Conservation (phyloP, 2,888 invertebrate genomes). For the Dyspetes luteomarginatus region DNA sequence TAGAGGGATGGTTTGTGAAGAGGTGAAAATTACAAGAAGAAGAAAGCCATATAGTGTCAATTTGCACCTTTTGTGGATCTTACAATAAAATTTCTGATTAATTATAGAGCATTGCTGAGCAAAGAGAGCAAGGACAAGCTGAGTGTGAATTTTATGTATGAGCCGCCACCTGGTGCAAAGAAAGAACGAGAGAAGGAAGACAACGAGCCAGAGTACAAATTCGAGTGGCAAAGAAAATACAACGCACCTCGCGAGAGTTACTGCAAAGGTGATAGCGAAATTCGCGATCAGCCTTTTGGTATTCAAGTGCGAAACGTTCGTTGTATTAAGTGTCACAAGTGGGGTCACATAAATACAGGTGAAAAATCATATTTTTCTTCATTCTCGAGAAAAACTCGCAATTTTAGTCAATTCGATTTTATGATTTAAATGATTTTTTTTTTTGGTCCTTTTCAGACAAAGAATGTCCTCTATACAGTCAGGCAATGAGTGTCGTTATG, state of each 20-base stretch:
- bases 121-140: conserved; percentile 99
- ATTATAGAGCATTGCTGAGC: conserved; percentile 94
- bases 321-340: conserved; percentile 99
- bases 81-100: conserved; percentile 32
- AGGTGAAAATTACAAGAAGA: neutral
- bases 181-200: conserved; percentile 96
- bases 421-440: conserved; percentile 33
- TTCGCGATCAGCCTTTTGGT: conserved; percentile 99
- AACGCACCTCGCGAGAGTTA: conserved; percentile 99
- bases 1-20: neutral
- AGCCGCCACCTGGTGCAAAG: conserved; percentile 98
- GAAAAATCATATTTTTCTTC: conserved; percentile 60
- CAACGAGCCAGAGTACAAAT: conserved; percentile 98
- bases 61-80: neutral
- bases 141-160: conserved; percentile 99
- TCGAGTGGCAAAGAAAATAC: conserved; percentile 99
- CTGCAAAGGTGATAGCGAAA: conserved; percentile 98
- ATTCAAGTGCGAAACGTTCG: conserved; percentile 98
- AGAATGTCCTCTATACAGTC: conserved; percentile 97
- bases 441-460: conserved; percentile 87
- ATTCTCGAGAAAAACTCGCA: neutral
- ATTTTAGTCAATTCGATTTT: conserved; percentile 15
- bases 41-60: neutral
- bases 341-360: conserved; percentile 99
- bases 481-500: conserved; percentile 92